Evolutionary conservation across 2,113 vertebrate species (phyloP).

Genomic region (Leucoraja erinaceus): DNA sequence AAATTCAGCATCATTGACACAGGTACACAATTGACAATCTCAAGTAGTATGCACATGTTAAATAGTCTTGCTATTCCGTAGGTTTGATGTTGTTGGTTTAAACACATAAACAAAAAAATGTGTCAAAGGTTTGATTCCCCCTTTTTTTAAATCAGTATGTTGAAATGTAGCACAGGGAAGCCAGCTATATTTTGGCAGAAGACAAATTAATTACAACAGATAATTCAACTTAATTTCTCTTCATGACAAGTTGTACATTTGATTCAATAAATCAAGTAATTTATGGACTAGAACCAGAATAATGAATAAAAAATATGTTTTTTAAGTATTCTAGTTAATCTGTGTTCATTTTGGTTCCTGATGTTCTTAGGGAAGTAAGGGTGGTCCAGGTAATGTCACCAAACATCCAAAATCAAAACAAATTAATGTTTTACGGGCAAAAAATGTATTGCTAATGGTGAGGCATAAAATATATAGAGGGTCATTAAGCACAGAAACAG

Average conservation of each 20-base stretch:
- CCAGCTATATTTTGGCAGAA: neutral
- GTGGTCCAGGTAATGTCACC: neutral
- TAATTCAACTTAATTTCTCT: neutral
- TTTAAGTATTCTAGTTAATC: neutral
- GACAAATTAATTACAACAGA: neutral
- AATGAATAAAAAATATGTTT: neutral
- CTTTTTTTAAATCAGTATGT: neutral
- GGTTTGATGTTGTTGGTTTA: neutral
- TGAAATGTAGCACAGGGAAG: neutral
- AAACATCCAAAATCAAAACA: neutral
- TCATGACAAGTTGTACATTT: neutral
- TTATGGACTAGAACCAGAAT: neutral
- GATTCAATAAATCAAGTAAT: neutral
- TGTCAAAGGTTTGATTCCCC: neutral
- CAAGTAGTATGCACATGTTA: neutral
- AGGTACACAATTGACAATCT: conserved; percentile 54
- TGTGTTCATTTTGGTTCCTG: neutral
- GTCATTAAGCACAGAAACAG: too few species aligned
- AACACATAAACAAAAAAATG: neutral
- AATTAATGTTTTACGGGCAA: neutral
- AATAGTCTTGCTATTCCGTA: neutral
- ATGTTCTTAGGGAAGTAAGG: neutral
- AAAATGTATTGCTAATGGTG: too few species aligned
- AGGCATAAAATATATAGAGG: too few species aligned
- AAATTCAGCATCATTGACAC: conserved; percentile 87